Evolutionary conservation across 2,113 vertebrate genomes (phyloP), one percentile per base, ranked within the genome.

Genomic region (Gorilla gorilla): DNA sequence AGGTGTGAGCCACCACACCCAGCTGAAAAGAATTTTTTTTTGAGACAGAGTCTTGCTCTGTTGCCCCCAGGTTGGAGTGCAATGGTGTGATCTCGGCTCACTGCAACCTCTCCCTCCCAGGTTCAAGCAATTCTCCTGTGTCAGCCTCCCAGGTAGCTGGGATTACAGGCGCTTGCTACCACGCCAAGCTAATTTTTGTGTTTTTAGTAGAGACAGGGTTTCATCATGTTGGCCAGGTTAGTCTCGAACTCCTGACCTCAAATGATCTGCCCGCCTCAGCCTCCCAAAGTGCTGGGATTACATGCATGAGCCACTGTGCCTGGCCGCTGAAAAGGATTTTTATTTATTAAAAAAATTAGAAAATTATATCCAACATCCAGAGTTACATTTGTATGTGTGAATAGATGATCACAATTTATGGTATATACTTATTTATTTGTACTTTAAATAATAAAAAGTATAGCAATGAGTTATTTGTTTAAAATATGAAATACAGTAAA

Each of bases 341-440:
- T 95, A 23, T 81, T 95, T 61, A 66, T 82, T 73, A 17, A 97
- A 89, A 72, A 75, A 85, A 57, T 64, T 32, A 89, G 52, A 83
- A 76, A 88, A 72, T 93, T 55, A 38, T 88, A 57, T 27, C 52
- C 22, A 20, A 25, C 23, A 18, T 80, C 27, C 25, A 83, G 87
- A 83, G 45, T 32, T 45, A 38, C 70, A 61, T 83, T 79, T 87
- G 23, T 87, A 64, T 81, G 27, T 30, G 78, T 93, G 81, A 55
- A 43, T 40, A 88, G 70, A 83, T 88, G 72, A 84, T 88, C 89
- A 20, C 20, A 64, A 68, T 78, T 91, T 88, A 66, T 16, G 4
- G n/a, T 11, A 82, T 52, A 38, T 87, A 70, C 25, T 27, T 89
- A 3, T 82, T 93, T 95, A 82, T 87, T 90, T 83, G 11, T 1